Evolutionary conservation across 1,140 invertebrate genomes (phyloP), one percentile per base, ranked within the genome.

Genomic region (Hestina assimilis): DNA sequence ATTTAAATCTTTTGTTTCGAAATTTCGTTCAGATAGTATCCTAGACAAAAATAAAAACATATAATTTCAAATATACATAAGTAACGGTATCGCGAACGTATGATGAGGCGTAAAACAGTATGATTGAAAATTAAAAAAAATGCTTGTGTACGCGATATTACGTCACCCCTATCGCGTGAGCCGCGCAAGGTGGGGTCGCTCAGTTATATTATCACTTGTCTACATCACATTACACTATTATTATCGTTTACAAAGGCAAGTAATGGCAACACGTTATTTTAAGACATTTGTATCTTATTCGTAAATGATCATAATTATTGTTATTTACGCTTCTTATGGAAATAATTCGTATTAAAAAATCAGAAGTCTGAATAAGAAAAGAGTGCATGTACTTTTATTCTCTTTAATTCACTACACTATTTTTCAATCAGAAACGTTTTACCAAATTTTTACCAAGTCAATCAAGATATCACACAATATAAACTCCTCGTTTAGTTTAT

Each of bases 221-320:
- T 76, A 78, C 76, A 76, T 75, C 70, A 74, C 63, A 72, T 76
- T 75, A 76, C 68, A 59, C 55, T 63, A 68, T 75, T 75, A 78
- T 59, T 64, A 59, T 55, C 45, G 41, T 38, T 61, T 46, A 47
- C 19, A 21, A 21, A 20, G 11, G 40, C 40, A 23, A 42, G 23
- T 24, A 4, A 26, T 5, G 24, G 24, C 4, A 4, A 9, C 4
- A 9, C 24, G 24, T 26, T 26, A 26, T 9, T 26, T 26, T 26
- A 9, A 26, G 24, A 9, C n/a, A n/a, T n/a, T 28, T 28, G 24
- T 28, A 7, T 28, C 6, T 2, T 28, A 28, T 28, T 28, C n/a
- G 7, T 9, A 28, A 7, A 9, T 28, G 7, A 9, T 28, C n/a
- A 9, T 28, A 28, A 3, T 6, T 9, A n/a, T n/a, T 28, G n/a